Conservation (phyloP, 2,113 vertebrate genomes). For the Burhinus oedicnemus region DNA sequence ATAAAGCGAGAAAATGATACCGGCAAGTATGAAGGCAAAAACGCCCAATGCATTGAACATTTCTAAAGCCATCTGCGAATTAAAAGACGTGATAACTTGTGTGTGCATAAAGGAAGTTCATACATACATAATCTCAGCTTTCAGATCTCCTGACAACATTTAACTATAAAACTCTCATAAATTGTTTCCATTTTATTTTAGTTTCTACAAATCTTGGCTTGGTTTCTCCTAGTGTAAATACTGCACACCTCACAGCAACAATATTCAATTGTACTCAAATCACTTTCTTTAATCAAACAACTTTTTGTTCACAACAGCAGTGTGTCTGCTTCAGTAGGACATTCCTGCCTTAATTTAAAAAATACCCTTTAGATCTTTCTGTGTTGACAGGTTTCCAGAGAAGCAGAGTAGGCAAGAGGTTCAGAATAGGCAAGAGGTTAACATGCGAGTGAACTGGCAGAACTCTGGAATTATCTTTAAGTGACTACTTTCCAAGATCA, state of each 20-base stretch:
- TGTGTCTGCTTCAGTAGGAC: not conserved
- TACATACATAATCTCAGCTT: not conserved
- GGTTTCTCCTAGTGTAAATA: not conserved
- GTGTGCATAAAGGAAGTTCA: not conserved
- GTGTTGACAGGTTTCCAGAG: not conserved
- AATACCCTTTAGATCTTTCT: not conserved
- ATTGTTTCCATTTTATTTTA: not conserved
- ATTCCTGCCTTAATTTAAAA: not conserved
- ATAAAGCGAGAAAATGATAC: not conserved
- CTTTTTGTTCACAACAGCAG: not conserved
- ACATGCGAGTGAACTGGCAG: not conserved
- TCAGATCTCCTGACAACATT: not conserved
- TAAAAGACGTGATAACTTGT: not conserved
- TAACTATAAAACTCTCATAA: not conserved
- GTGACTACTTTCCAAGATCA: not conserved
- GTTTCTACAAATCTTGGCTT: not conserved
- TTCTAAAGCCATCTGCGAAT: not conserved
- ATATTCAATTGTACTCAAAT: not conserved
- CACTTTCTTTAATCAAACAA: not conserved
- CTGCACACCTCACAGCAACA: not conserved
- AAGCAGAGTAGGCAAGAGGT: not conserved
- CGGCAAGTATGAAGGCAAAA: not conserved
- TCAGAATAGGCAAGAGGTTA: not conserved
- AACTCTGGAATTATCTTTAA: not conserved
- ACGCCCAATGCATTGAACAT: not conserved